These are phyloP conservation scores for Eucriotettix oculatus DNA, from an alignment of 2,888 invertebrate genomes.

Conservation along the genomic window DNA sequence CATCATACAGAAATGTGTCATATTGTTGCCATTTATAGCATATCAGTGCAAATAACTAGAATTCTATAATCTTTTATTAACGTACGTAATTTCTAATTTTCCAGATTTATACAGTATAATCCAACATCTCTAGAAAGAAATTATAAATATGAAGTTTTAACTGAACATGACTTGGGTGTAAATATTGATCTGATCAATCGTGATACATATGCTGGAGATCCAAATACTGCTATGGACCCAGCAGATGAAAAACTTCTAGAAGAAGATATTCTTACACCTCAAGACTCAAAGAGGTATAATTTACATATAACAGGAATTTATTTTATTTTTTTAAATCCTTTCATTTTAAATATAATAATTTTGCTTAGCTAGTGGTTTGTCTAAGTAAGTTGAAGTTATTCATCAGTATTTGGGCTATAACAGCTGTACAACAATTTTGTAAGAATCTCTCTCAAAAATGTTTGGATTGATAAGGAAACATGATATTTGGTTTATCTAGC, in stretches of 20 bases:
- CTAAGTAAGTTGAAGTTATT: too few species aligned
- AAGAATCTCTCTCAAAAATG: too few species aligned
- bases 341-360: too few species aligned
- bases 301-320: neutral
- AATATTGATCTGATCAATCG: conserved; percentile 94
- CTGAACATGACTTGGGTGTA: conserved; percentile 95
- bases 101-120: conserved; percentile 83
- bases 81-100: conserved; percentile 1
- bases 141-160: conserved; percentile 90
- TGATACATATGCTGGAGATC: conserved; percentile 75
- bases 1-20: too few species aligned
- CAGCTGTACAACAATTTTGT: too few species aligned
- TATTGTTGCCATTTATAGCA: too few species aligned
- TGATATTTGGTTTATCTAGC: too few species aligned
- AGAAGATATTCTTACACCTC: conserved; percentile 81
- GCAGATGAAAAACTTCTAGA: conserved; percentile 92
- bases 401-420: too few species aligned
- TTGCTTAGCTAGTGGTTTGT: neutral
- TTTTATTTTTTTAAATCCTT: neutral
- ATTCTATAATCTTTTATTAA: neutral
- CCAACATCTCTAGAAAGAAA: conserved; percentile 88
- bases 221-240: conserved; percentile 59
- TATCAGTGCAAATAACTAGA: too few species aligned
- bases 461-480: too few species aligned
- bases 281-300: conserved; percentile 61